Conservation (phyloP, 1,140 invertebrate genomes). For the Argopecten irradians region DNA sequence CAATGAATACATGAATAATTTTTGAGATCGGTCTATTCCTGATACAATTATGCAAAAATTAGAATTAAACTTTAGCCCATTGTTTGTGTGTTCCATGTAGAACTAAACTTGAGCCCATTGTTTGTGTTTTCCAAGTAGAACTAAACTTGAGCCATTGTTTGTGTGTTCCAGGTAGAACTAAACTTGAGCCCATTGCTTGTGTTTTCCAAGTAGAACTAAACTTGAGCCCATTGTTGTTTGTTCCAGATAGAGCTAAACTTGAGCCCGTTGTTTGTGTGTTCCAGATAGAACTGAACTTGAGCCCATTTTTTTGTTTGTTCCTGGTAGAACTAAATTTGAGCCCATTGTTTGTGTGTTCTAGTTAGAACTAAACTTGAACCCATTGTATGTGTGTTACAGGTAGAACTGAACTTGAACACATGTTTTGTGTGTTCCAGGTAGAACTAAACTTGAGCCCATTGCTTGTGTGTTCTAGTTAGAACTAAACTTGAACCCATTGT, state of each 20-base stretch:
- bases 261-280: constrained; percentile 77
- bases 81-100: neutral
- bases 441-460: no score
- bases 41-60: no score
- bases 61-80: neutral
- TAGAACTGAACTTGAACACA: neutral
- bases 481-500: no score
- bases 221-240: neutral
- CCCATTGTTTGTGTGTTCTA: constrained; percentile 46
- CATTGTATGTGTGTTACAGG: neutral
- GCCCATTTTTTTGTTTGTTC: no score
- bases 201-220: no score
- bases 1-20: no score
- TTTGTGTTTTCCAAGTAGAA: no score
- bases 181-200: constrained; percentile 78
- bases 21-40: no score
- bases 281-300: no score
- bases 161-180: constrained; percentile 70
- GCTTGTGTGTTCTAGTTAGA: constrained; percentile 76
- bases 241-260: constrained; percentile 75
- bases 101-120: no score
- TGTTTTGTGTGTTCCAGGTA: neutral
- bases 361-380: constrained; percentile 73
- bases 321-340: no score
- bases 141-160: no score